Percentiles rank a stretch among this genome's conserved stretches.
Evolutionary conservation across 1,140 invertebrate genomes (phyloP).

Genomic region (Callitettix versicolor): DNA sequence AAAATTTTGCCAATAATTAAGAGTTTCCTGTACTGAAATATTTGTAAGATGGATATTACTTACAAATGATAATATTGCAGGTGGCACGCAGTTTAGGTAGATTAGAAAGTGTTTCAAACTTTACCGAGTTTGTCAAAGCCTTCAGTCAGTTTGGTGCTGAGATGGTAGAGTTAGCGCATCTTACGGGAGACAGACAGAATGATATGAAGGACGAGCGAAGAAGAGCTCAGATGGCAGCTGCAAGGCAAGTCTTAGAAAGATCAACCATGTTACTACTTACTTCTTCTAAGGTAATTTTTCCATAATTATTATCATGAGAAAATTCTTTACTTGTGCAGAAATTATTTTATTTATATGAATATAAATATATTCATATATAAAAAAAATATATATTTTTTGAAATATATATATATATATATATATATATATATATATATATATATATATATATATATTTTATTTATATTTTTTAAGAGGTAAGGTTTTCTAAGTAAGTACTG

Average conservation of each 20-base stretch:
- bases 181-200: conserved; percentile 71
- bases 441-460: too few relatives aligned
- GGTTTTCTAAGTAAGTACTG: too few relatives aligned
- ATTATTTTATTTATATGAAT: conserved; percentile 4
- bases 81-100: conserved; percentile 70
- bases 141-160: conserved; percentile 97
- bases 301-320: too few relatives aligned
- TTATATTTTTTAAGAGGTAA: too few relatives aligned
- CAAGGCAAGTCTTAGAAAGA: conserved; percentile 85
- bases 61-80: conserved; percentile 38
- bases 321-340: conserved; percentile 7
- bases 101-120: conserved; percentile 89
- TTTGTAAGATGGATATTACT: too few relatives aligned
- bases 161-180: conserved; percentile 94
- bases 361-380: background rate
- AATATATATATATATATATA: background rate
- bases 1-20: too few relatives aligned
- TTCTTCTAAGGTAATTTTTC: conserved; percentile 88
- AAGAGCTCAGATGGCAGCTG: conserved; percentile 89
- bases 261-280: conserved; percentile 97
- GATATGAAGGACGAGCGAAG: conserved; percentile 92
- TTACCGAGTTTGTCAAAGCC: conserved; percentile 96
- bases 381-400: too few relatives aligned
- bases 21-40: too few relatives aligned
- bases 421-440: background rate